Evolutionary conservation across 2,113 vertebrate species (phyloP).

Genomic region (Natator depressus): DNA sequence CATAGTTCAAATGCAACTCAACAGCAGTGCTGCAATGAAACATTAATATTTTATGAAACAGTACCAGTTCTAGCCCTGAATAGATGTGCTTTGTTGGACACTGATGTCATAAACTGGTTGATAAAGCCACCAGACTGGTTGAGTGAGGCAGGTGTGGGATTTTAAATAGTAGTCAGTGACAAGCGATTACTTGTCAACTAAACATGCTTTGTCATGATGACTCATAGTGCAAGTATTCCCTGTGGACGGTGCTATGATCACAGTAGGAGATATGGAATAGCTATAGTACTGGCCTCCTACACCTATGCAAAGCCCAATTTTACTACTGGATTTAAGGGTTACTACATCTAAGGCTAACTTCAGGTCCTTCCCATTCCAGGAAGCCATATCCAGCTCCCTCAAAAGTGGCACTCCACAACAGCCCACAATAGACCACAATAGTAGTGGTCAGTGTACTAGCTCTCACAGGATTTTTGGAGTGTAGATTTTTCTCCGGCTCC

Average conservation of each 20-base stretch:
- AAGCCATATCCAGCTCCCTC: not conserved
- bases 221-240: conserved; percentile 20
- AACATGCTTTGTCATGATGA: conserved; percentile 11
- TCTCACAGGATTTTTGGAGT: not conserved
- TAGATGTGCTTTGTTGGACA: not conserved
- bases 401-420: rapidly evolving
- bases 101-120: not conserved
- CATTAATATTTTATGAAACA: not conserved
- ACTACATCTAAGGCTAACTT: not conserved
- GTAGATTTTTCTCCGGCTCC: not conserved
- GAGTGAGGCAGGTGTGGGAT: not conserved
- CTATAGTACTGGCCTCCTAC: not conserved
- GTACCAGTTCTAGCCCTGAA: not conserved
- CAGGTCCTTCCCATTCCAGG: not conserved
- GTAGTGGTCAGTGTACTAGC: not conserved
- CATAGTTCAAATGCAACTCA: not conserved
- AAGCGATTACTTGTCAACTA: conserved; percentile 45
- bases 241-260: not conserved
- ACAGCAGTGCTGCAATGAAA: conserved; percentile 1
- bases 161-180: conserved; percentile 35
- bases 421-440: no score
- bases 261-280: not conserved
- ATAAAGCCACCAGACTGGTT: conserved; percentile 28
- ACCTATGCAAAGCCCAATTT: not conserved
- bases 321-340: not conserved